Evolutionary conservation across 2,113 vertebrate species (phyloP), one percentile per base, ranked within the genome.

Genomic region (Egretta garzetta): DNA sequence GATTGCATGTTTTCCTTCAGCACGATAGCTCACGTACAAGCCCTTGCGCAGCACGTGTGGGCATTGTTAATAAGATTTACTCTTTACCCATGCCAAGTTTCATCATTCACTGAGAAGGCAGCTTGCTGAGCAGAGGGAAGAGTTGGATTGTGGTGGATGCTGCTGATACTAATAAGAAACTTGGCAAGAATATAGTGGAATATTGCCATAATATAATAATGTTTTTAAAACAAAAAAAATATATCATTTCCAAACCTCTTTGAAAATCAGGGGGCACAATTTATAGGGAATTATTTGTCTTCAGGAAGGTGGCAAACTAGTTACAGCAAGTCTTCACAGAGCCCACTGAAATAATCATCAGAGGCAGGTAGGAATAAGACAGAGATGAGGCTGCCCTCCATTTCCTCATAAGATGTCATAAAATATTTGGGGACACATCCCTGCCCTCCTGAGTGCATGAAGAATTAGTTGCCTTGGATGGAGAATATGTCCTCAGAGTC

Each of bases 31-130:
- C 80, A 90, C 10, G 3, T 68, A 96, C 7, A 3, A 80, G 45
- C 67, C 74, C 86, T 86, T 86, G 85, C 73, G 64, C 53, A 96
- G 92, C 77, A 94, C 59, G 9, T 90, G 84, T 90, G 93, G 70
- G 66, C 83, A 97, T 93, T 3, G 0, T 93, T 97, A 96, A 94
- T 96, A 85, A 87, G 95, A 93, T 96, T 96, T 93, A 75, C 76
- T 96, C 56, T 90, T 95, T 67, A 75, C 93, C 37, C 30, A 33
- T 85, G 79, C 83, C 95, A 93, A 80, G 45, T 95, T 94, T 94
- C 89, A 93, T 97, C 92, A 93, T 96, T 76, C 66, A 76, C 80
- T 86, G 88, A 86, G 92, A 97, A 87, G 91, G 75, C 84, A 96
- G 89, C 86, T 93, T 94, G 85, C 92, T 91, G 66, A 95, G 92